Conservation (phyloP, 2,797 vertebrate genomes). For the Hoplostethus atlanticus region DNA sequence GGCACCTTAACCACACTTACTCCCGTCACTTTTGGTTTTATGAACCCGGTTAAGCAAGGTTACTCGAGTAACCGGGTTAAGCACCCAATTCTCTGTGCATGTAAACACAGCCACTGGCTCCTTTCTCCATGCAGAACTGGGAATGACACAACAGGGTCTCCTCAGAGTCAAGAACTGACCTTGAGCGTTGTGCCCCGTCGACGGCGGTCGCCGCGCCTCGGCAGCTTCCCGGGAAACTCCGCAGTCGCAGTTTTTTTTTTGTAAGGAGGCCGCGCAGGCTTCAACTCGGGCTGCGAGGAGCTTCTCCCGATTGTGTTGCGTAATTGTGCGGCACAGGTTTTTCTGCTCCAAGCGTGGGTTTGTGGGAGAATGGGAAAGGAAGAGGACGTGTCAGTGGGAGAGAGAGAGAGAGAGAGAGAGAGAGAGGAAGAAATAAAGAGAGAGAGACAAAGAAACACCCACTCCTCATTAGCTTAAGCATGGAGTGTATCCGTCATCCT, state of each 20-base stretch:
- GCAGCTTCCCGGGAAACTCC: conserved; percentile 34
- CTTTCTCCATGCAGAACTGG: no score
- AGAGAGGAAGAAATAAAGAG: conserved; percentile 37
- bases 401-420: conserved; percentile 6
- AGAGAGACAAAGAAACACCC: conserved; percentile 74
- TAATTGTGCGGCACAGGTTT: conserved; percentile 69
- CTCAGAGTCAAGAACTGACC: conserved; percentile 2
- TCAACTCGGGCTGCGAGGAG: conserved; percentile 21
- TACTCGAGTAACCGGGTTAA: neutral
- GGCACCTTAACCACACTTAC: no score
- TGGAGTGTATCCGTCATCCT: conserved; percentile 72
- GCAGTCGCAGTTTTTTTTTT: conserved; percentile 18
- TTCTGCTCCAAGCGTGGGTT: conserved; percentile 72
- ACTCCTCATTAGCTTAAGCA: conserved; percentile 80
- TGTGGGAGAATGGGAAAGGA: conserved; percentile 66
- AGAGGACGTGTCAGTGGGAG: conserved; percentile 63
- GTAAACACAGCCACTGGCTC: no score
- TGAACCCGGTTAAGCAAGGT: neutral
- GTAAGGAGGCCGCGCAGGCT: conserved; percentile 50
- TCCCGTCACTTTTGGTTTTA: no score
- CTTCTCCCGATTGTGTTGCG: conserved; percentile 62
- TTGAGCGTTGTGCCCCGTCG: conserved; percentile 12
- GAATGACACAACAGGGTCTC: no score
- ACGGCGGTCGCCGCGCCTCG: conserved; percentile 24
- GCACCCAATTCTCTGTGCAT: no score